Evolutionary conservation across 1,140 invertebrate genomes (phyloP).

Genomic region (Drosophila punjabiensis): DNA sequence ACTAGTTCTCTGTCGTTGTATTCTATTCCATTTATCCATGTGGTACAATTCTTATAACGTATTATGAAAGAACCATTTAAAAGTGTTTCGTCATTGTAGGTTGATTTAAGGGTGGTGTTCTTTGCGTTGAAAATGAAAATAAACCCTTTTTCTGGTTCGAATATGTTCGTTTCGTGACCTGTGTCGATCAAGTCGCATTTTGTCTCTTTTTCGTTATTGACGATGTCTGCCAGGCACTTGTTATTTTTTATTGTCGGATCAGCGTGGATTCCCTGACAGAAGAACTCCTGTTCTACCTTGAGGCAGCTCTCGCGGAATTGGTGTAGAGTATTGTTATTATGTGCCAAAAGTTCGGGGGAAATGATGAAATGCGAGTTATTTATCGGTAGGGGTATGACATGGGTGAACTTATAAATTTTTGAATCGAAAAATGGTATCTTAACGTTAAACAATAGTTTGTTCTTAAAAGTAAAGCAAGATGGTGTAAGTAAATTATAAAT

Average conservation of each 20-base stretch:
- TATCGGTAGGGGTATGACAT: not conserved
- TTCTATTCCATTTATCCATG: slow-evolving; percentile 9
- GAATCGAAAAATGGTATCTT: slow-evolving; percentile 2
- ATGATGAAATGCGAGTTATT: slow-evolving; percentile 19
- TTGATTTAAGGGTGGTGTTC: slow-evolving; percentile 16
- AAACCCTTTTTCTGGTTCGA: slow-evolving; percentile 4
- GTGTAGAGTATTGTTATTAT: slow-evolving; percentile 4
- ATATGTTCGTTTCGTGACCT: slow-evolving; percentile 6
- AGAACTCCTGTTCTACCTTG: slow-evolving; percentile 15
- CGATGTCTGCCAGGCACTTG: slow-evolving; percentile 15
- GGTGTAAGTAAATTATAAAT: slow-evolving; percentile 16
- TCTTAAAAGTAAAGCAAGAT: slow-evolving; percentile 17
- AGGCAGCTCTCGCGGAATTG: slow-evolving; percentile 18
- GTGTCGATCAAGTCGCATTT: slow-evolving; percentile 9
- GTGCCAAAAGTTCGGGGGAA: slow-evolving; percentile 7
- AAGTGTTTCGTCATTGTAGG: not conserved
- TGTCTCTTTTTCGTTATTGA: slow-evolving; percentile 8
- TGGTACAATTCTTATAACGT: slow-evolving; percentile 9
- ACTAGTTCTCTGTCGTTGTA: slow-evolving; percentile 5
- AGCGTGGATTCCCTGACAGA: slow-evolving; percentile 5
- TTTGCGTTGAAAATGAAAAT: slow-evolving; percentile 7
- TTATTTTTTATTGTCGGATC: slow-evolving; percentile 5
- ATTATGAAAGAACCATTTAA: slow-evolving; percentile 13
- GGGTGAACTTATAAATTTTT: slow-evolving; percentile 12
- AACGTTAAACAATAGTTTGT: slow-evolving; percentile 18